Evolutionary conservation across 2,113 vertebrate species (phyloP), one percentile per base, ranked within the genome.

Genomic region (Sminthopsis crassicaudata): DNA sequence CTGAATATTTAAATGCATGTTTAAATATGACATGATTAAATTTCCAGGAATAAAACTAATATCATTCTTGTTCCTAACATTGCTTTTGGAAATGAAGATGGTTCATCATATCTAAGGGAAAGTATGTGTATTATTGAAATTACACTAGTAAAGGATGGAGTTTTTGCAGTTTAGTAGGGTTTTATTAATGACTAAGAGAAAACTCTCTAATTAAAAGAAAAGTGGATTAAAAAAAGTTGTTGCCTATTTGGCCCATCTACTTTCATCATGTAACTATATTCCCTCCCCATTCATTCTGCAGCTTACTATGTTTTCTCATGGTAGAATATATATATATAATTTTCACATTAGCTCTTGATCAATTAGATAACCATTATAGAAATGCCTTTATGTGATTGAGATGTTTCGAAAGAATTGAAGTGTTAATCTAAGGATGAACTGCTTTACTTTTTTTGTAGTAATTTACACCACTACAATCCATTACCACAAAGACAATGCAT

Each of bases 11-110:
- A n/a, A n/a, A n/a, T n/a, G 94, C n/a, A 84, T 94, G 22, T 96
- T 97, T 95, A 95, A 96, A 92, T 96, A 25, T 51, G 54, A 90
- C 90, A 89, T 95, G 89, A 97, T 96, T 97, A 95, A 95, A 93
- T 97, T 95, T 97, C 67, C 95, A 92, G 16, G 95, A 93, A 94
- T 91, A 23, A n/a, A 51, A 46, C 95, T 90, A 93, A 94, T 94
- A 93, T 95, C 84, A 92, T 95, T 97, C 94, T 91, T 88, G 91
- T 95, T 84, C 14, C 84, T 93, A 91, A 94, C 3, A 26, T 92
- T 93, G 67, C 93, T 96, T 96, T 88, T 97, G 48, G 89, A 96
- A 98, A 96, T 95, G 96, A 95, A 96, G 48, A 95, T 92, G 50
- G 67, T 7, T 19, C 67, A 76, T 84, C 67, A 84, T 89, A 92